Evolutionary conservation across 2,888 invertebrate species (phyloP).

Genomic region (Agapetus fuscipes): DNA sequence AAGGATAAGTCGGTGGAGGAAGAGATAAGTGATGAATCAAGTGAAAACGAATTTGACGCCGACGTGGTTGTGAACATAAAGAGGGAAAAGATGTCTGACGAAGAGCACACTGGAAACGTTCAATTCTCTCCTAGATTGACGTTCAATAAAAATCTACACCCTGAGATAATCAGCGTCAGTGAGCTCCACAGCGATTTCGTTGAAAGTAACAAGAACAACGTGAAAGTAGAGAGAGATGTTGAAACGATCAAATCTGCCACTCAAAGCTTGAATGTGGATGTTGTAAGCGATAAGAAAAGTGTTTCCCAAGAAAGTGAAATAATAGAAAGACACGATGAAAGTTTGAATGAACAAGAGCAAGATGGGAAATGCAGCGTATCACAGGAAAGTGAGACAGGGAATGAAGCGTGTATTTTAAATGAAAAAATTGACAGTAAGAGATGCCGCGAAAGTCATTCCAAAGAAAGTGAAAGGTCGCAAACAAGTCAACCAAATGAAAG

Average conservation of each 20-base stretch:
- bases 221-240: too few species aligned
- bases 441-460: too few species aligned
- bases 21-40: background rate
- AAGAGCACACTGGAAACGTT: conserved; percentile 27
- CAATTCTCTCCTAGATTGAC: conserved; percentile 31
- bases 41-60: conserved; percentile 29
- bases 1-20: conserved; percentile 16
- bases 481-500: too few species aligned
- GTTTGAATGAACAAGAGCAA: background rate
- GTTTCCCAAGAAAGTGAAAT: too few species aligned
- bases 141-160: conserved; percentile 23
- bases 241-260: background rate
- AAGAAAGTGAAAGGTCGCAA: too few species aligned
- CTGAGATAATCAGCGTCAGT: conserved; percentile 39
- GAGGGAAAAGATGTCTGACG: conserved; percentile 36
- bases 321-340: background rate
- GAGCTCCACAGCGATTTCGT: conserved; percentile 41
- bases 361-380: too few species aligned
- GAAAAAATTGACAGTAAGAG: too few species aligned
- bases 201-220: conserved; percentile 27
- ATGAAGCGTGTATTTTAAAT: too few species aligned
- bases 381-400: too few species aligned
- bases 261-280: background rate
- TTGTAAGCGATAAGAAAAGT: too few species aligned
- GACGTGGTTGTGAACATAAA: conserved; percentile 41